phyloP scores from a whole-genome alignment of 2,113 vertebrate genomes.

The Geococcyx californianus region DNA sequence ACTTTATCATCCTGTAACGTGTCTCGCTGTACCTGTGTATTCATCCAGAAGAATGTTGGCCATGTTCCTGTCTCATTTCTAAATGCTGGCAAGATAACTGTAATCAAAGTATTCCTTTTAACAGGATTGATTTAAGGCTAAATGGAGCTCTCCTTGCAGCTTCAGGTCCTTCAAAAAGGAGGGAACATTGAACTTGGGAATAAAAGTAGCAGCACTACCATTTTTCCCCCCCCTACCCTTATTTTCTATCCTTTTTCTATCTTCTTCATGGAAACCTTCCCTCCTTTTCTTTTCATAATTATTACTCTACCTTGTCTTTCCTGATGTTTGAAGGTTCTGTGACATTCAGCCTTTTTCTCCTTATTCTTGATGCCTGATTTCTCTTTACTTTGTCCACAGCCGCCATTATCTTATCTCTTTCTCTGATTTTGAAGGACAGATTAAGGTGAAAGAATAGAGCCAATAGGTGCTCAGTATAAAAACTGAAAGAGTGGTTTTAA shows the following conservation, averaged over 20 bases:
- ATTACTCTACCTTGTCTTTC: neutral
- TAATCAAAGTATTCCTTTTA: constrained; percentile 53
- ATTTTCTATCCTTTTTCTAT: neutral
- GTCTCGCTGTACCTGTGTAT: neutral
- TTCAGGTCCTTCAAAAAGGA: constrained; percentile 15
- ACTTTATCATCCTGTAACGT: constrained; percentile 42
- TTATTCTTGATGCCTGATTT: neutral
- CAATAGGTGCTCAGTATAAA: neutral
- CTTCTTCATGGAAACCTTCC: neutral
- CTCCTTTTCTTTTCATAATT: neutral
- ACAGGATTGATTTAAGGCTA: neutral
- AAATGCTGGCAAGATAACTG: constrained; percentile 26
- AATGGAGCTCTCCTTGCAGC: neutral
- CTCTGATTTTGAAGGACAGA: neutral
- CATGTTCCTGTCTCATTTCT: constrained; percentile 32
- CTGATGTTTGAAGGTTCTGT: neutral
- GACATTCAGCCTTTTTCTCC: neutral
- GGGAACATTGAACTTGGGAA: neutral
- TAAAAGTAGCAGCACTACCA: neutral
- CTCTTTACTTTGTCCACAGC: neutral
- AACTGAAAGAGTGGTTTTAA: neutral
- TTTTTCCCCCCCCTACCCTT: neutral
- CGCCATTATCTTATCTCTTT: neutral
- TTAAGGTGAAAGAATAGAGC: neutral
- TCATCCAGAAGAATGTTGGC: constrained; percentile 47